Conservation (phyloP, 2,113 vertebrate genomes). For the Garra rufa region DNA sequence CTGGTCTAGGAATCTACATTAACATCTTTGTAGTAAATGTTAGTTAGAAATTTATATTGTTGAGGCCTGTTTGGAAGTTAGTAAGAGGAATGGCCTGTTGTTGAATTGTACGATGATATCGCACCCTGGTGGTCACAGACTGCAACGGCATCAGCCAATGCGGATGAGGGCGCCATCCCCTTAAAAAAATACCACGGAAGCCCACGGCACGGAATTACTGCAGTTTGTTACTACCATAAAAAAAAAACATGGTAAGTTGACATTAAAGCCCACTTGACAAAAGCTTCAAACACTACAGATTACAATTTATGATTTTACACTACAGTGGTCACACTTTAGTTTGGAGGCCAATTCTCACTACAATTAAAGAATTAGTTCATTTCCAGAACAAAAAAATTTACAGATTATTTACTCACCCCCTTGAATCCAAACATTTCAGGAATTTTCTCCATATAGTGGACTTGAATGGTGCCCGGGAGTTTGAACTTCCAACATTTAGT, state of each 20-base stretch:
- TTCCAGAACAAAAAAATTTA: too few species aligned
- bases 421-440: too few species aligned
- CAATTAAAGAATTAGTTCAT: too few species aligned
- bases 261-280: neutral
- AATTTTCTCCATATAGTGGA: too few species aligned
- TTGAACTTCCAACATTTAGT: too few species aligned
- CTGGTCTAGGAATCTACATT: too few species aligned
- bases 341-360: too few species aligned
- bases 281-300: too few species aligned
- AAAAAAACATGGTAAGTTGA: neutral
- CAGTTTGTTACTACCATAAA: neutral
- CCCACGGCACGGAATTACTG: neutral
- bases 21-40: neutral
- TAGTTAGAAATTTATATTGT: neutral
- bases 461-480: too few species aligned
- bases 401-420: too few species aligned
- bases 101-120: neutral
- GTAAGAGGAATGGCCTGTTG: neutral
- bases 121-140: slow-evolving; percentile 46
- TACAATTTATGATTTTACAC: too few species aligned
- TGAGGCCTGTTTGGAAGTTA: neutral
- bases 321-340: too few species aligned
- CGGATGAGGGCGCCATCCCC: neutral
- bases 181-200: neutral
- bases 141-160: neutral